Evolutionary conservation across 2,888 invertebrate species (phyloP), one percentile per base, ranked within the genome.

Genomic region (Philaethria dido): DNA sequence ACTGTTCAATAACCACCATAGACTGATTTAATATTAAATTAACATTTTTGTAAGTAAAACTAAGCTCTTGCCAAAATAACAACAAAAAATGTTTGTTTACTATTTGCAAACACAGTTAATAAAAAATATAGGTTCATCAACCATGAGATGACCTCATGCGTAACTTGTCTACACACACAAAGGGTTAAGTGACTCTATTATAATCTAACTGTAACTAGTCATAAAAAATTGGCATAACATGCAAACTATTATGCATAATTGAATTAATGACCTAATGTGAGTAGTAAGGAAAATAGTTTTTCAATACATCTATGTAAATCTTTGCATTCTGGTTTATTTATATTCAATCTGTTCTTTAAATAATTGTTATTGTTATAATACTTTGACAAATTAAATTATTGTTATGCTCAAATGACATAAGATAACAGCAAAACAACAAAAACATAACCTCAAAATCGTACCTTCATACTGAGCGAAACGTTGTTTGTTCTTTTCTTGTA

Each of bases 381-480:
- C 3, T 14, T 57, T 22, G 4, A 47, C 6, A 57, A 20, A 3
- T 18, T 18, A 0, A 6, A 36, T 33, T 18, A 9, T 36, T 4
- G 42, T 22, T 16, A 11, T 11, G 14, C 29, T 29, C 16, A 11
- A 16, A 52, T 11, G 16, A 11, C 52, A 16, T 18, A 33, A 5
- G 13, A 52, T 50, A 50, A 9, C n/a, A 9, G 25, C n/a, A 22
- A 42, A 60, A 70, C n/a, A n/a, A 65, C 62, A 70, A 69, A 70
- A 86, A 85, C 80, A 87, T 89, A 90, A 89, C 88, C 88, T 87
- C 78, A 82, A 86, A 83, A 78, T 42, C 78, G 75, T 79, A 92
- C 93, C 81, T 84, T 78, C 76, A 71, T 84, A 91, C 68, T 86
- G 78, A 1, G 88, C 88, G 66, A 92, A 93, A 11, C 92, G 85